phyloP scores from a whole-genome alignment of 2,797 vertebrate genomes.

The Limosa lapponica region DNA sequence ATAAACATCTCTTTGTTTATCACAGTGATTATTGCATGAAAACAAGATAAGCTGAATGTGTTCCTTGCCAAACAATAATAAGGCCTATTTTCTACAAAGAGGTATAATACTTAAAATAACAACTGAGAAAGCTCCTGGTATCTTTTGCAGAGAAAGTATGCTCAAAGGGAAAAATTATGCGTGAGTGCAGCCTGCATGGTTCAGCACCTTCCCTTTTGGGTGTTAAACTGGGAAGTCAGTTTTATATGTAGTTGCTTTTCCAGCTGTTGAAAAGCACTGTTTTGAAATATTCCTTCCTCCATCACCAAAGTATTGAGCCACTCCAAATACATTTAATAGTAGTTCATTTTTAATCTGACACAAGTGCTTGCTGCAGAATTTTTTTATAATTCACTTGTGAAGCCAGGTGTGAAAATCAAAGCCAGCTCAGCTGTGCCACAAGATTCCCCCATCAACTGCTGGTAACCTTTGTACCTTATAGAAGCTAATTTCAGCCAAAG shows the following conservation, averaged over 20 bases:
- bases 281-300: background rate
- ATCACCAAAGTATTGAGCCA: background rate
- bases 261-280: conserved; percentile 38
- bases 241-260: conserved; percentile 34
- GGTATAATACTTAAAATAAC: background rate
- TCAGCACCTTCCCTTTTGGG: background rate
- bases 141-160: background rate
- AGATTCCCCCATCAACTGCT: background rate
- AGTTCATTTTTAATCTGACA: background rate
- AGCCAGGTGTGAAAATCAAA: conserved; percentile 18
- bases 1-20: background rate
- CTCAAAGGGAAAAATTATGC: background rate
- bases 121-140: background rate
- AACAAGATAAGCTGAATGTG: background rate
- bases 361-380: background rate
- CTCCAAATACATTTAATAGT: conserved; percentile 39
- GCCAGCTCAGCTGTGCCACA: background rate
- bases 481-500: background rate
- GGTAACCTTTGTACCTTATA: background rate
- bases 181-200: background rate
- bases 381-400: background rate
- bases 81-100: background rate
- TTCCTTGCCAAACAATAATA: background rate
- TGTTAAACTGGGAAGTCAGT: background rate
- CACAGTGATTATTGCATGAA: background rate